A percentile compares a stretch with the other conserved stretches of the same genome.
Evolutionary conservation across 2,113 vertebrate species (phyloP).

Genomic region (Phrynocephalus versicolor): DNA sequence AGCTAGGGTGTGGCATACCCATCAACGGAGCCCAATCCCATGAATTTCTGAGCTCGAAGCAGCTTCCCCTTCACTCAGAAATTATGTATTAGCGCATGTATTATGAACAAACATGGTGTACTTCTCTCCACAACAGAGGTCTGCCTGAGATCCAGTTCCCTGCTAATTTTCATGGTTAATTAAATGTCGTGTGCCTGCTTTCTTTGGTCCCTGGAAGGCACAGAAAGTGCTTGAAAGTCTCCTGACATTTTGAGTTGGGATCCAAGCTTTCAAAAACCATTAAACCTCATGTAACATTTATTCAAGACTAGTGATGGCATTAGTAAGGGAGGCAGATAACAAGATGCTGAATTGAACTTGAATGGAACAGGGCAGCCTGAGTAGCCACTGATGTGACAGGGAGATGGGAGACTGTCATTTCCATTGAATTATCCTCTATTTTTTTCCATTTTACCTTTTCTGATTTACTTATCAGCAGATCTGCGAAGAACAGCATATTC

Average conservation of each 20-base stretch:
- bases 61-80: constrained; percentile 3
- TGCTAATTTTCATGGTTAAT: constrained; percentile 33
- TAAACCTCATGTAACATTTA: not conserved
- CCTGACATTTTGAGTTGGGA: not conserved
- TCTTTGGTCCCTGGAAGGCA: not conserved
- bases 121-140: not conserved
- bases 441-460: not conserved
- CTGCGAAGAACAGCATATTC: not conserved
- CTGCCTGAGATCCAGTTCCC: fast-evolving
- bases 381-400: not conserved
- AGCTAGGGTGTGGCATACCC: not conserved
- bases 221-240: constrained; percentile 28
- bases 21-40: not conserved
- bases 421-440: fast-evolving
- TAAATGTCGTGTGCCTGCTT: constrained; percentile 7
- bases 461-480: not conserved
- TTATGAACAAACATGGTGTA: not conserved
- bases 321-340: not conserved
- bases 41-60: not conserved
- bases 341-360: not conserved
- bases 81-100: not conserved
- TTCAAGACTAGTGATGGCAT: not conserved
- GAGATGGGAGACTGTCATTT: not conserved
- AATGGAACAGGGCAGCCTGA: not conserved
- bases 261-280: constrained; percentile 17